A percentile compares a stretch with the other conserved stretches of the same genome.
These are phyloP conservation scores for Siderastrea siderea DNA, from an alignment of 92 coral and sea anemone genomes.

Conservation along the genomic window DNA sequence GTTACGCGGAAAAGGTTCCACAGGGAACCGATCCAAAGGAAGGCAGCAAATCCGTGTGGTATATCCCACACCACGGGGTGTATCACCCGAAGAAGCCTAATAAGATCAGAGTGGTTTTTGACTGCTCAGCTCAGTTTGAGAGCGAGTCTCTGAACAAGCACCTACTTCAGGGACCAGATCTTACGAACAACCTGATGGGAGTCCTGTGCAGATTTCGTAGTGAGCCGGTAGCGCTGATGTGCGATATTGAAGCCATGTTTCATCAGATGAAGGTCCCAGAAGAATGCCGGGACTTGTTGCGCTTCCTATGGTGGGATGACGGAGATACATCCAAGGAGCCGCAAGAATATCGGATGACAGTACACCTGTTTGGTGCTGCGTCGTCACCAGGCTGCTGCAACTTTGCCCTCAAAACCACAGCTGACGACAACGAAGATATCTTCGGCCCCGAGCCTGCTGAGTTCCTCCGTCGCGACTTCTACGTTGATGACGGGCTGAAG, in stretches of 20 bases:
- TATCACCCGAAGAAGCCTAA: constrained; percentile 9
- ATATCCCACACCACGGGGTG: constrained; percentile 28
- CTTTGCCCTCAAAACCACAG: constrained; percentile 3
- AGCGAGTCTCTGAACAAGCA: too few relatives aligned
- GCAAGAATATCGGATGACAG: too few relatives aligned
- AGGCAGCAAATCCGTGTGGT: constrained; percentile 6
- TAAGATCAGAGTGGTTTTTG: neutral
- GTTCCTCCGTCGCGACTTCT: neutral
- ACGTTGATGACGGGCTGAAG: constrained; percentile 3
- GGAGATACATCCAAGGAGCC: too few relatives aligned
- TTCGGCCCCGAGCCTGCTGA: constrained; percentile 17
- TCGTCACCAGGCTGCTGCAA: constrained; percentile 8
- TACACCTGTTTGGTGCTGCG: too few relatives aligned
- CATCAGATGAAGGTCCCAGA: too few relatives aligned
- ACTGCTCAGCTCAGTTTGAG: neutral
- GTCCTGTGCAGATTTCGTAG: too few relatives aligned
- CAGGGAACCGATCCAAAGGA: neutral
- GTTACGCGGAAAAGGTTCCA: constrained; percentile 58
- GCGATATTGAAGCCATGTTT: neutral
- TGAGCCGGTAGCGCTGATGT: neutral
- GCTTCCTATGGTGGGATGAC: too few relatives aligned
- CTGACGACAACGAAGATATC: neutral
- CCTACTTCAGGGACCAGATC: too few relatives aligned
- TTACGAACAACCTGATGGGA: too few relatives aligned
- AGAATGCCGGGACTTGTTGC: too few relatives aligned